Percentiles rank a stretch among this genome's conserved stretches.
phyloP scores from a whole-genome alignment of 2,888 invertebrate species.

The Tenodera sinensis region DNA sequence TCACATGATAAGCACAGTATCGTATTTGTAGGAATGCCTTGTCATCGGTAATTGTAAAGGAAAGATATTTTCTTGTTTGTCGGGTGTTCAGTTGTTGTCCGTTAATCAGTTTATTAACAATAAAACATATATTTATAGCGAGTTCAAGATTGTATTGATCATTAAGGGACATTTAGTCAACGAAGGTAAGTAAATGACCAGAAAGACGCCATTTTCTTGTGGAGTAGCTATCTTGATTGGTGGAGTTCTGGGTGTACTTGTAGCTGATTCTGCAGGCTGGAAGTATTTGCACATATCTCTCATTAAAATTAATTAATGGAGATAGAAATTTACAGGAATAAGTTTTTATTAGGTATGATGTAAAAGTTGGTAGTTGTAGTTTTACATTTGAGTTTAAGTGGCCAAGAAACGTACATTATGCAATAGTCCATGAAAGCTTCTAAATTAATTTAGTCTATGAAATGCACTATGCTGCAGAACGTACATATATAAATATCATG shows the following conservation, averaged over 20 bases:
- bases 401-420: neutral
- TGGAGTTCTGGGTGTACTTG: slow-evolving; percentile 3
- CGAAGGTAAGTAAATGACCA: neutral
- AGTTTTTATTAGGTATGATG: neutral
- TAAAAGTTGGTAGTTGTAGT: neutral
- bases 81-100: neutral
- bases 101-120: neutral
- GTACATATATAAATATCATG: neutral
- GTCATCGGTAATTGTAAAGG: neutral
- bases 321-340: neutral
- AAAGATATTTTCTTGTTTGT: neutral
- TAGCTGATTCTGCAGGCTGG: neutral
- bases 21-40: slow-evolving; percentile 8
- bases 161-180: neutral
- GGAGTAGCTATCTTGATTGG: neutral
- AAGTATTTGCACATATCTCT: neutral
- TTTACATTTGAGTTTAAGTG: neutral
- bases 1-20: slow-evolving; percentile 5
- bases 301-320: neutral
- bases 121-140: neutral
- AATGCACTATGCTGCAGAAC: neutral
- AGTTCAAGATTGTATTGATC: neutral
- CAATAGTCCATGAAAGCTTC: neutral
- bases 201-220: slow-evolving; percentile 16
- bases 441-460: neutral